Base-by-base conservation (phyloP, 2,888 invertebrate species). In the Erebia epiphron region DNA sequence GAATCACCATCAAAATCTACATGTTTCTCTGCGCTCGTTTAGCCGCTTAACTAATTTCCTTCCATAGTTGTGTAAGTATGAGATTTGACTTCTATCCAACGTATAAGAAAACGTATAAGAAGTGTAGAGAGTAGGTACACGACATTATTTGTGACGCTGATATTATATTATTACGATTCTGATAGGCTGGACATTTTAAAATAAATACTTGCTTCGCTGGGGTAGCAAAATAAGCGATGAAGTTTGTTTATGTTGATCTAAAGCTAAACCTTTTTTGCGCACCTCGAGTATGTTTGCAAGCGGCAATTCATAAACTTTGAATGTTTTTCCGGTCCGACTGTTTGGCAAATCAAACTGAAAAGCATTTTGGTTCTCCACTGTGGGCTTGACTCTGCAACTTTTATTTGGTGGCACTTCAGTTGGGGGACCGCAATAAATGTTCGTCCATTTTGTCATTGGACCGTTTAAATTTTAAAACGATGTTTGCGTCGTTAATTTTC, bases 271-370 rank as follows among this genome's bases (percentile, higher is more conserved):
- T 35, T 70, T 66, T 68, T 64, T 18, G 67, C 21, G 41, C 13
- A 26, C 69, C 46, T 67, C 18, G 67, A 67, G 62, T 67, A 67
- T 60, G 52, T 69, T 67, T 62, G 21, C 54, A 43, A 65, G 35
- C 63, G 60, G 49, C 41, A 56, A 60, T 64, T 60, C 69, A 67
- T 67, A 54, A 73, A 71, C 67, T 68, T 68, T 10, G 43, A 26
- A 73, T 69, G 54, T 72, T 68, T 72, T 73, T 68, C 56, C 50
- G 52, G 65, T 16, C 69, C 67, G 35, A 61, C 18, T 72, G 58
- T 69, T 67, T 69, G 72, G 58, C 62, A 69, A 72, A 70, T 61
- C 68, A 68, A 70, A 72, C 68, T 68, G 68, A 62, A 73, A 70
- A 72, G 60, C 50, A 18, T 50, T 54, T 52, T 43, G 64, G 52